Base-by-base conservation (phyloP, 2,797 vertebrate species). In the Discoglossus pictus region DNA sequence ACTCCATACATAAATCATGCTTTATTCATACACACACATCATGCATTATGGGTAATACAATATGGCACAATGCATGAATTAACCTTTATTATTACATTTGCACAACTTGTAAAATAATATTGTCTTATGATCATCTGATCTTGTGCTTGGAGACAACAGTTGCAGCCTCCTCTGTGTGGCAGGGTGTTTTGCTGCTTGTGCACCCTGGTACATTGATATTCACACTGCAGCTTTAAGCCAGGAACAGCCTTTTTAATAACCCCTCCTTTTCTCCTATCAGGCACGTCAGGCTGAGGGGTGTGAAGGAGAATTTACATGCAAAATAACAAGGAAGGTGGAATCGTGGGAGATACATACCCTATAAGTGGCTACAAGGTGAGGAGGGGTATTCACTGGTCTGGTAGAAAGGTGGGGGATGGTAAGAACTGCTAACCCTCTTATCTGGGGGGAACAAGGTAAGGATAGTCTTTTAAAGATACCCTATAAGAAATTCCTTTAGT, bases 251-350 rank as follows among this genome's bases (percentile, higher is more conserved):
- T 23, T 31, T 21, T 6, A 10, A 2, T 12, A 55, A 40, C 58
- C 27, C n/a, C 66, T 27, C 58, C 58, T 55, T n/a, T 20, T 15
- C 50, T 27, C 12, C 51, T 62, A 59, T 70, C 67, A 62, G 38
- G 10, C 15, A 53, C 65, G 56, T 68, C 65, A 61, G 58, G n/a
- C 6, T n/a, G 24, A 62, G 59, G 48, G 66, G 50, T 47, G 67
- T 55, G 59, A 15, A 38, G 21, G 16, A 54, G 50, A 16, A 56
- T 55, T 27, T 56, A 62, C 11, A 55, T 55, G 17, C 50, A 48
- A 48, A 61, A 68, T 53, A 68, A 69, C 58, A 69, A 62, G 59
- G 67, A 48, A 69, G 59, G 8, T 50, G 34, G 48, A 50, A 39
- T 46, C 48, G 61, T 42, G 11, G 5, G 38, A n/a, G n/a, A n/a